Percentiles rank a stretch among this genome's conserved stretches.
phyloP scores from a whole-genome alignment of 1,140 invertebrate species.

The Myzus persicae region DNA sequence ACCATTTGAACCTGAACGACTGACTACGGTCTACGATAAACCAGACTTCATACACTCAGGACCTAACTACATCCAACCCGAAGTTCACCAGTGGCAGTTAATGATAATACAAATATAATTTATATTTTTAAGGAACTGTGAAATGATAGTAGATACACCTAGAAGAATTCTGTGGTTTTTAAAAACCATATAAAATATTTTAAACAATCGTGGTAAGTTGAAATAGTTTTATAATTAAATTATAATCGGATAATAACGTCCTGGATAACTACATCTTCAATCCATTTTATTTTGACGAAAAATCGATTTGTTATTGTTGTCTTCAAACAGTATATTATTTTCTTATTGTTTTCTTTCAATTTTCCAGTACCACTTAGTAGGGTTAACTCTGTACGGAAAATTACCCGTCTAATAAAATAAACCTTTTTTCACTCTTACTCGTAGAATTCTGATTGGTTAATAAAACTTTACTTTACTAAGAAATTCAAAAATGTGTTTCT shows the following conservation, averaged over 20 bases:
- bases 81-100: background rate
- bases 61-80: background rate
- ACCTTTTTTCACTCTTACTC: background rate
- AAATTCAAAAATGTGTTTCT: background rate
- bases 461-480: background rate
- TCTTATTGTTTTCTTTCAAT: slow-evolving; percentile 14
- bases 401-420: background rate
- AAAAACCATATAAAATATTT: background rate
- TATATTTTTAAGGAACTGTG: background rate
- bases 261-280: background rate
- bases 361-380: background rate
- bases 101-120: background rate
- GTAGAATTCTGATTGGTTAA: background rate
- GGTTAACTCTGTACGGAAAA: background rate
- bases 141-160: background rate
- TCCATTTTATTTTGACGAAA: background rate
- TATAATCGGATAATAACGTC: background rate
- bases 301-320: background rate
- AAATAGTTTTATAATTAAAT: background rate
- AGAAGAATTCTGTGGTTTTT: background rate
- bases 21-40: background rate
- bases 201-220: background rate
- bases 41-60: background rate
- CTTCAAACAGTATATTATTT: background rate
- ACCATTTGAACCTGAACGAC: no score